Base-by-base conservation (phyloP, 2,888 invertebrate species). In the Pterostichus niger region DNA sequence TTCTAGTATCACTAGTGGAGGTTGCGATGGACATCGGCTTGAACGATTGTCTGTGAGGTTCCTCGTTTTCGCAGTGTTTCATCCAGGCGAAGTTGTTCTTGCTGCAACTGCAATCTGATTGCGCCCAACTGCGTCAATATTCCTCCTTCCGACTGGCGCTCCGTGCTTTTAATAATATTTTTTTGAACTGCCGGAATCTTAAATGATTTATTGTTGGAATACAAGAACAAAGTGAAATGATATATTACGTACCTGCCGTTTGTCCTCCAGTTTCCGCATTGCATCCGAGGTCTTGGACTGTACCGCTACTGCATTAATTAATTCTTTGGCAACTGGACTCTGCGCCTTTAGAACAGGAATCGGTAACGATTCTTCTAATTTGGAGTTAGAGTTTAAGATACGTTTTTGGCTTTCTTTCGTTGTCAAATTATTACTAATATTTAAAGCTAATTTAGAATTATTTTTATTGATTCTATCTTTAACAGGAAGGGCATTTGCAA, bases 61-160 rank as follows among this genome's bases (percentile, higher is more conserved):
- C 88, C 88, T 85, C 68, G 88, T 86, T 88, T 88, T 84, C 88
- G 87, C 85, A 90, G 86, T 76, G 88, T 88, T 86, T 90, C 91
- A 88, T 94, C 93, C 85, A 93, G 88, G 85, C 92, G 91, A 83
- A 94, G 87, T 87, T 94, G 93, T 83, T 94, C 94, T 59, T 93
- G 89, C 85, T 94, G 94, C 86, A 94, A 86, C 86, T 94, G 94
- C 85, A 93, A 90, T 54, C 94, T 88, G 82, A 94, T 94, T 11
- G 94, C 94, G 0, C 94, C 94, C 49, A 94, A 88, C 87, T 94
- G 94, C 0, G 94, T 94, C 84, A 94, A 86, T 83, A 94, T 93
- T 79, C 93, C 90, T 86, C 92, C 92, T 64, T 91, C 91, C 2
- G 86, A 84, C 35, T 40, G 40, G 40, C 40, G 40, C 31, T 59